Conservation (phyloP, 2,797 vertebrate species). For the Labeo calbasu region DNA sequence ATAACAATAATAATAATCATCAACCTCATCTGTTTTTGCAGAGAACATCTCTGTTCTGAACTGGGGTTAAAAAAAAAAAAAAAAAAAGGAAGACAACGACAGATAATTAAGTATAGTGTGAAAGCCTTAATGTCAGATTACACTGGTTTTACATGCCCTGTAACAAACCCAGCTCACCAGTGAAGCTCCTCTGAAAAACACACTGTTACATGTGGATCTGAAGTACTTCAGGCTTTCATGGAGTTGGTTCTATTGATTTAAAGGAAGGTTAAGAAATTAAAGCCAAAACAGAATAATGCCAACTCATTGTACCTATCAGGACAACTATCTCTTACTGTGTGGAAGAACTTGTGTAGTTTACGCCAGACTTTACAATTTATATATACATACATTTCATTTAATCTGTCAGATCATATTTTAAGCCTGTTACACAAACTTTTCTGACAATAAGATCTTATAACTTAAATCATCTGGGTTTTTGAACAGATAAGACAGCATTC, state of each 20-base stretch:
- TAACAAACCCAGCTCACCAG: constrained; percentile 65
- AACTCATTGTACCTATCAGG: too few relatives aligned
- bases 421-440: background rate
- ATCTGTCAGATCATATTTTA: background rate
- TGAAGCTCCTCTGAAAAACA: constrained; percentile 66
- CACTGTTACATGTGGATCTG: constrained; percentile 67
- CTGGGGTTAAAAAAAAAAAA: background rate
- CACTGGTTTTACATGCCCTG: background rate
- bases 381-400: background rate
- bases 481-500: background rate
- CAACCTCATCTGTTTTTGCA: too few relatives aligned
- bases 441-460: background rate
- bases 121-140: background rate
- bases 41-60: too few relatives aligned
- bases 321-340: background rate
- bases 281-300: too few relatives aligned
- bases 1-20: background rate
- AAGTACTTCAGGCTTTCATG: constrained; percentile 74
- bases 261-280: too few relatives aligned
- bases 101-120: background rate
- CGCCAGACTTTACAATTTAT: background rate
- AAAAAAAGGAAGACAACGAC: background rate
- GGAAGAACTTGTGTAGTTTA: background rate
- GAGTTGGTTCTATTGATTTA: constrained; percentile 65
- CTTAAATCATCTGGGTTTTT: background rate